These are phyloP conservation scores for Limanda limanda DNA, from an alignment of 2,113 vertebrate genomes.

Conservation along the genomic window DNA sequence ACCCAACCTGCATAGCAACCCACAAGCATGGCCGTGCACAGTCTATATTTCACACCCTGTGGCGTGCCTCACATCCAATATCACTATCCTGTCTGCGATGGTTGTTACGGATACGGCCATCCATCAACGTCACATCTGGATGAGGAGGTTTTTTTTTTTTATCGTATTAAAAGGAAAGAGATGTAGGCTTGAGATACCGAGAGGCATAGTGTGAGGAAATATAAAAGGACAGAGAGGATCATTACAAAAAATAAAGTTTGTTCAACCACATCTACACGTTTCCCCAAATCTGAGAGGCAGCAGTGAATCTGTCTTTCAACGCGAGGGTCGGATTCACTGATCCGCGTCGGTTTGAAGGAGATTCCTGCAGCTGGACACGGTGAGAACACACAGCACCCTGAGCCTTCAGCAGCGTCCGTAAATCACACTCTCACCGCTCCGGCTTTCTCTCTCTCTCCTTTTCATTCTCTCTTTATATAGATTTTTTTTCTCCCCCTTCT, in stretches of 20 bases:
- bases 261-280: conserved; percentile 6
- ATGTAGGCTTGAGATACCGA: conserved; percentile 20
- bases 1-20: conserved; percentile 52
- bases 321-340: conserved; percentile 54
- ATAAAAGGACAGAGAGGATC: conserved; percentile 5
- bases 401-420: conserved; percentile 62
- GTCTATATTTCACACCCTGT: conserved; percentile 19
- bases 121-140: conserved; percentile 33
- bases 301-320: conserved; percentile 30
- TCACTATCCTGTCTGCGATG: conserved; percentile 8
- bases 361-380: conserved; percentile 60
- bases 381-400: conserved; percentile 58
- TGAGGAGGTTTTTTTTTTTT: conserved; percentile 18
- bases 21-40: not conserved
- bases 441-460: conserved; percentile 31
- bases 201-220: not conserved
- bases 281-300: conserved; percentile 7
- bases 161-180: not conserved
- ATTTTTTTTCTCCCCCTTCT: conserved; percentile 11
- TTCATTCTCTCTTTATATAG: conserved; percentile 37
- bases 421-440: conserved; percentile 70
- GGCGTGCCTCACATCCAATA: conserved; percentile 12
- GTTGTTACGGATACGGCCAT: conserved; percentile 18
- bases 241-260: conserved; percentile 27
- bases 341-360: conserved; percentile 63